A percentile compares a stretch with the other conserved stretches of the same genome.
These are phyloP conservation scores for Tetrapedia diversipes DNA, from an alignment of 2,888 invertebrate species.

Conservation along the genomic window DNA sequence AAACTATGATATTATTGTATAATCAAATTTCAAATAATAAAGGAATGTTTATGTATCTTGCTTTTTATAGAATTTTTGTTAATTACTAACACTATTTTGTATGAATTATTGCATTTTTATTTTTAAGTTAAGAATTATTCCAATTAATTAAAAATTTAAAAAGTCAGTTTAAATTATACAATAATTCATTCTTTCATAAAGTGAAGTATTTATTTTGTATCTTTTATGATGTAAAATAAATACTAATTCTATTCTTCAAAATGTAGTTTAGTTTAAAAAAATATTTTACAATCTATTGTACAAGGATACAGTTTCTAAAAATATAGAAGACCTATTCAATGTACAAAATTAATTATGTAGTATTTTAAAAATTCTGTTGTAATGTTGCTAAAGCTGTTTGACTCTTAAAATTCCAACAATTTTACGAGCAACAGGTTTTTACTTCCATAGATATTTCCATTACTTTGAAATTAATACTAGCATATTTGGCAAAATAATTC, in stretches of 20 bases:
- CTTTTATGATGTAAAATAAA: too few relatives aligned
- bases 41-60: conserved; percentile 70
- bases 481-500: conserved; percentile 85
- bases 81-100: too few relatives aligned
- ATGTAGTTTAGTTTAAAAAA: conserved; percentile 11
- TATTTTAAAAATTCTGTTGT: conserved; percentile 23
- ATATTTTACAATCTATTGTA: not conserved
- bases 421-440: conserved; percentile 84
- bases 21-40: conserved; percentile 72
- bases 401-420: conserved; percentile 83
- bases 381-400: conserved; percentile 64
- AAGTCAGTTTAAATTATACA: too few relatives aligned
- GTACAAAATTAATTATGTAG: conserved; percentile 6
- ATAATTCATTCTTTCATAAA: conserved; percentile 8
- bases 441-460: conserved; percentile 86
- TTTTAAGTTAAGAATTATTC: not conserved
- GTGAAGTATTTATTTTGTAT: too few relatives aligned
- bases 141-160: too few relatives aligned
- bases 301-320: not conserved
- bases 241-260: not conserved
- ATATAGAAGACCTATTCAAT: not conserved
- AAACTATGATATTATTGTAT: conserved; percentile 68
- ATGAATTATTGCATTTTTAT: too few relatives aligned
- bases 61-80: conserved; percentile 27
- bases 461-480: conserved; percentile 85